These are phyloP conservation scores for Proctacanthus coquilletti DNA, from an alignment of 1,140 invertebrate species.

Conservation along the genomic window DNA sequence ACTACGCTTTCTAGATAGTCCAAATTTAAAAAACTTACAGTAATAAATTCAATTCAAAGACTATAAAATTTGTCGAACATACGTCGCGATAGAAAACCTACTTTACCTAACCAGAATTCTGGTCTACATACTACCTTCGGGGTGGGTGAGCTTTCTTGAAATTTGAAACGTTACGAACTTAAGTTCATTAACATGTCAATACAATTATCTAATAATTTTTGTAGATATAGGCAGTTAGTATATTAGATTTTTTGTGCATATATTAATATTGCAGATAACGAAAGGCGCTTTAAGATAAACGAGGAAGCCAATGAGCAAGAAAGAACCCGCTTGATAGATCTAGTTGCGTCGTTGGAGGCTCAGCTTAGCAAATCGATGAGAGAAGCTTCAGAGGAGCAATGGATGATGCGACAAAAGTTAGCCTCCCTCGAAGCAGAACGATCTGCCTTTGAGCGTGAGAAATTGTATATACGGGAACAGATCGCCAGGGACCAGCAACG, in stretches of 20 bases:
- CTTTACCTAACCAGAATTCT: no score
- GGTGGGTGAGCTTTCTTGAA: not conserved
- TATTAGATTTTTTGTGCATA: no score
- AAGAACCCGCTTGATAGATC: conserved; percentile 30
- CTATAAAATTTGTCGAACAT: no score
- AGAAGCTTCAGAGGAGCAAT: conserved; percentile 29
- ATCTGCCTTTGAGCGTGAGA: conserved; percentile 30
- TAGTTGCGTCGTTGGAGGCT: conserved; percentile 31
- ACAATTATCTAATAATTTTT: conserved; percentile 3
- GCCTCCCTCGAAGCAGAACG: conserved; percentile 22
- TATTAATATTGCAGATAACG: conserved; percentile 17
- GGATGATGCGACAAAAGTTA: conserved; percentile 30
- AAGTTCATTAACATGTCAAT: not conserved
- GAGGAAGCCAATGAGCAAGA: conserved; percentile 31
- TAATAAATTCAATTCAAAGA: no score
- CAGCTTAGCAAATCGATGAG: conserved; percentile 28
- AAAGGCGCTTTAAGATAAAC: conserved; percentile 28
- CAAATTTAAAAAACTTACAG: no score
- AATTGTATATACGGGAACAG: conserved; percentile 25
- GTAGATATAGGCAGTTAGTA: no score
- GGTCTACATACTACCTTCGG: no score
- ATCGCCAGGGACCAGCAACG: conserved; percentile 23
- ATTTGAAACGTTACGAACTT: not conserved
- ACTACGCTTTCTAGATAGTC: no score
- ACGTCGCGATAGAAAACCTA: no score